These are phyloP conservation scores for Drosophila aldrichi DNA, from an alignment of 2,888 invertebrate genomes.

Conservation along the genomic window DNA sequence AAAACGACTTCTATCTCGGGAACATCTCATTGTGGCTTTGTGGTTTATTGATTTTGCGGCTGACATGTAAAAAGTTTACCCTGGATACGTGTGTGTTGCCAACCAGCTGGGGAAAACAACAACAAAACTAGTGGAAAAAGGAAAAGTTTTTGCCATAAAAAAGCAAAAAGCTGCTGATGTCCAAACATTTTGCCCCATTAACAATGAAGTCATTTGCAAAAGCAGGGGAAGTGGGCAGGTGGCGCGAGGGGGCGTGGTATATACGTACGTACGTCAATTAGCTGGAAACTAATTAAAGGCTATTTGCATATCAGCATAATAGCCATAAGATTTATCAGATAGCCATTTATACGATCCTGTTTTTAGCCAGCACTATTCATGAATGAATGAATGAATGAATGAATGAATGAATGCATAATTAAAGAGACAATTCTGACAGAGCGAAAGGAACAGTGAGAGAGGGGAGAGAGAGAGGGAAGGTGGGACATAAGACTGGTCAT, in stretches of 20 bases:
- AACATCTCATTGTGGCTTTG: slow-evolving; percentile 7
- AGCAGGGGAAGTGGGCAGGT: not conserved
- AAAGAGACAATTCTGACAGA: not conserved
- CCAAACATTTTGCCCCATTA: slow-evolving; percentile 30
- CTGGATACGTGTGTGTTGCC: slow-evolving; percentile 51
- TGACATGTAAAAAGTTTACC: slow-evolving; percentile 51
- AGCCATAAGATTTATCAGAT: slow-evolving; percentile 17
- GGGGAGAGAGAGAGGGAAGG: not conserved
- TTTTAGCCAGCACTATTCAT: not conserved
- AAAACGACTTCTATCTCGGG: slow-evolving; percentile 4
- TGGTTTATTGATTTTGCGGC: slow-evolving; percentile 51
- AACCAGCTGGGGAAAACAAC: slow-evolving; percentile 23
- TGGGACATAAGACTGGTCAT: not conserved
- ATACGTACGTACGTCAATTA: slow-evolving; percentile 17
- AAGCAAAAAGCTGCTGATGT: slow-evolving; percentile 14
- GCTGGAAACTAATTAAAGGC: slow-evolving; percentile 28
- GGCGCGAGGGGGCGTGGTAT: no score
- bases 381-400: slow-evolving; percentile 1
- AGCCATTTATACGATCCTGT: slow-evolving; percentile 8
- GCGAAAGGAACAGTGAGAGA: no score
- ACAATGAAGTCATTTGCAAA: slow-evolving; percentile 53
- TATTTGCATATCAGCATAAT: slow-evolving; percentile 27
- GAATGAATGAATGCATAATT: slow-evolving; percentile 10
- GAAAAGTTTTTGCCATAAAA: slow-evolving; percentile 32
- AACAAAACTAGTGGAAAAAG: slow-evolving; percentile 5